A percentile compares a stretch with the other conserved stretches of the same genome.
Evolutionary conservation across 2,113 vertebrate genomes (phyloP).

Genomic region (Eolophus roseicapilla): DNA sequence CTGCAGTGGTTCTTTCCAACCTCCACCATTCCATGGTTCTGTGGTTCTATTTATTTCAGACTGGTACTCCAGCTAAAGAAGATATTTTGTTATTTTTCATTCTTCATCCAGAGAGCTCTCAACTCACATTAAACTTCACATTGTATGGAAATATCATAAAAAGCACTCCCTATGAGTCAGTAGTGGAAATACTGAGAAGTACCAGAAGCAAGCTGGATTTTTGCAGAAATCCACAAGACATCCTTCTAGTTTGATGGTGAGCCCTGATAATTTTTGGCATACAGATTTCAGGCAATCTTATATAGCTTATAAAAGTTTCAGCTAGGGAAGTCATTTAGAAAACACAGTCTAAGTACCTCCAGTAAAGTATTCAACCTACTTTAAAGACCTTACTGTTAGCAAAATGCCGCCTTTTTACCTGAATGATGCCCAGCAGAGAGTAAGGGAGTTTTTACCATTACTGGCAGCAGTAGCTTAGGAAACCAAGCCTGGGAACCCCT

Average conservation of each 20-base stretch:
- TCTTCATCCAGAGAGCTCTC: background rate
- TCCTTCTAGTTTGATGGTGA: background rate
- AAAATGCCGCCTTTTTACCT: background rate
- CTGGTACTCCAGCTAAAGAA: background rate
- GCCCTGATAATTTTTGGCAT: background rate
- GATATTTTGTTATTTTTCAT: background rate
- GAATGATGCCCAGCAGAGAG: background rate
- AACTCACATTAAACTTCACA: background rate
- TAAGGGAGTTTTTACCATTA: background rate
- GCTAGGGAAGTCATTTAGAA: background rate
- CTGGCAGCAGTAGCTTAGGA: background rate
- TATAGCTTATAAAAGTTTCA: background rate
- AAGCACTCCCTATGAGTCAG: background rate
- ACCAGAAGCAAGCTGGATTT: background rate
- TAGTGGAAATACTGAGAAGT: background rate
- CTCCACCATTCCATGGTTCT: background rate
- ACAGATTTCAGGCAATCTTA: background rate
- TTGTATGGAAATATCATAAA: background rate
- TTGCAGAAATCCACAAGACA: background rate
- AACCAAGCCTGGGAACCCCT: background rate
- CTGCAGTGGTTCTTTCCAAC: background rate
- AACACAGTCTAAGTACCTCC: background rate
- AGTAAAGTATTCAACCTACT: background rate
- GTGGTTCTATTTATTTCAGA: background rate
- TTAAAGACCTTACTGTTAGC: background rate